A percentile compares a stretch with the other conserved stretches of the same genome.
Evolutionary conservation across 2,888 invertebrate genomes (phyloP).

Genomic region (Eupithecia centaureata): DNA sequence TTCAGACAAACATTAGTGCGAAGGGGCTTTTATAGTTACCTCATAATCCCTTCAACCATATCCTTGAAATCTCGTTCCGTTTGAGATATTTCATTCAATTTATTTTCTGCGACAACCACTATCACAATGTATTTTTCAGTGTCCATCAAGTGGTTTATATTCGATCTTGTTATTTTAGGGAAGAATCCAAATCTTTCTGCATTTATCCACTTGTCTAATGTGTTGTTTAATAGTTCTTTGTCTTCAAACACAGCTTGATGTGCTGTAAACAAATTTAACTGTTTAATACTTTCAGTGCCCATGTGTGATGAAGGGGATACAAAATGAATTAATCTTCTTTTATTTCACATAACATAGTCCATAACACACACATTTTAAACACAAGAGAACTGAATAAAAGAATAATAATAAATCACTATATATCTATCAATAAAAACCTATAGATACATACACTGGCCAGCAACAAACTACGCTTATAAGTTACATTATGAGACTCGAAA

Average conservation of each 20-base stretch:
- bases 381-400: too few relatives aligned
- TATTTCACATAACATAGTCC: too few relatives aligned
- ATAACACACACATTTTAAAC: too few relatives aligned
- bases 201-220: constrained; percentile 94
- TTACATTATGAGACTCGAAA: too few relatives aligned
- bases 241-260: constrained; percentile 58
- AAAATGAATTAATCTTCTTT: too few relatives aligned
- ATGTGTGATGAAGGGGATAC: too few relatives aligned
- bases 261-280: constrained; percentile 51
- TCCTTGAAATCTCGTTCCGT: constrained; percentile 93
- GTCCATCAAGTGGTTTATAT: constrained; percentile 91
- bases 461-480: too few relatives aligned
- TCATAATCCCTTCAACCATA: constrained; percentile 92
- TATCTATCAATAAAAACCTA: too few relatives aligned
- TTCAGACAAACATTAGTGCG: too few relatives aligned
- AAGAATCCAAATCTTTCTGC: constrained; percentile 95
- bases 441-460: too few relatives aligned
- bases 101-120: constrained; percentile 94
- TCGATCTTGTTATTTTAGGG: constrained; percentile 93
- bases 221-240: constrained; percentile 82
- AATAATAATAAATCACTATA: too few relatives aligned
- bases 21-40: constrained; percentile 62
- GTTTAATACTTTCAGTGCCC: background rate
- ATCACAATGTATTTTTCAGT: constrained; percentile 94
- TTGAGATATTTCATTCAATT: constrained; percentile 90